Evolutionary conservation across 2,113 vertebrate genomes (phyloP).

Genomic region (Halcyon senegalensis): DNA sequence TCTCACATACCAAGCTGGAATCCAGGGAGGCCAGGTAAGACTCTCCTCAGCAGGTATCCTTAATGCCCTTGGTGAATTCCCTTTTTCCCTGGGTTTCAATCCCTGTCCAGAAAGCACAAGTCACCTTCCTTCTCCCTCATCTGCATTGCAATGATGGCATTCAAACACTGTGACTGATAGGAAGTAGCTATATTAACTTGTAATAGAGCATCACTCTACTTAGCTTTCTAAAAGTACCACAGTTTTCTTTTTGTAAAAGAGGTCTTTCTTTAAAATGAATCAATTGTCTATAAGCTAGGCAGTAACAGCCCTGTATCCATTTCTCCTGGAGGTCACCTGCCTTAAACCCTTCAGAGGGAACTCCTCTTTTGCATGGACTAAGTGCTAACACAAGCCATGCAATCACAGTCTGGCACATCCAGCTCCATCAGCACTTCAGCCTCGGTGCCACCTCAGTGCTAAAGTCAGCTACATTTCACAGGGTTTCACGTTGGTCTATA

Average conservation of each 20-base stretch:
- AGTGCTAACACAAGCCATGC: accelerated
- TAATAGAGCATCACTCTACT: not conserved
- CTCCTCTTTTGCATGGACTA: not conserved
- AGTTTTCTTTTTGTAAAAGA: not conserved
- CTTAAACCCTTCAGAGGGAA: not conserved
- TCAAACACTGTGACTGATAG: not conserved
- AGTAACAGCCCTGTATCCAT: not conserved
- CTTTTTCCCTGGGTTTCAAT: not conserved
- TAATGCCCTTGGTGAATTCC: not conserved
- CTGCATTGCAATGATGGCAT: not conserved
- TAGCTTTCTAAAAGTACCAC: not conserved
- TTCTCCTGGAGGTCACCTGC: not conserved
- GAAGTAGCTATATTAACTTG: not conserved
- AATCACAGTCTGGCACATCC: not conserved
- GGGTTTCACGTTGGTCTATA: not conserved
- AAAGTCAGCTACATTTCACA: accelerated
- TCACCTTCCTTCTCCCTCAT: not conserved
- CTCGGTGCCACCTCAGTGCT: not conserved
- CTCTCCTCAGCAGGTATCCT: not conserved
- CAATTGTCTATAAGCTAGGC: not conserved
- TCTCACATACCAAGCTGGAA: not conserved
- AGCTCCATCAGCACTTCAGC: not conserved
- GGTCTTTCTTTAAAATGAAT: not conserved
- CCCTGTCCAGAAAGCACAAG: not conserved
- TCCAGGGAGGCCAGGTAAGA: not conserved